Evolutionary conservation across 2,888 invertebrate species (phyloP).

Genomic region (Dasypogon diadema): DNA sequence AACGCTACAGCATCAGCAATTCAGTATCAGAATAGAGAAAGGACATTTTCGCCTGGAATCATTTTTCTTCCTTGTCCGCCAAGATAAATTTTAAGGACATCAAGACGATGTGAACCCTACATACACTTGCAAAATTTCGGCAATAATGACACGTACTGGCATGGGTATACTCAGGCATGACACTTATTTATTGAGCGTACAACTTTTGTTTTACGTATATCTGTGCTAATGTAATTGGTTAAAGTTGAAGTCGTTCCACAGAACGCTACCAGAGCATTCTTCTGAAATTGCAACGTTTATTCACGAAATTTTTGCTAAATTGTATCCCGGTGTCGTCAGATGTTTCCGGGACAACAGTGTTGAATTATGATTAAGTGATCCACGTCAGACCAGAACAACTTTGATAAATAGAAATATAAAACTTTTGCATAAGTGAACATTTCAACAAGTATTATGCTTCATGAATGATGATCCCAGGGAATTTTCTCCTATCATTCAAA

Average conservation of each 20-base stretch:
- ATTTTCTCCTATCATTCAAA: too few relatives aligned
- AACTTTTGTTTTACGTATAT: neutral
- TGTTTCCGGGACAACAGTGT: neutral
- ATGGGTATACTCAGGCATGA: neutral
- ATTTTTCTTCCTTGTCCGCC: conserved; percentile 22
- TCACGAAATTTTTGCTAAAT: neutral
- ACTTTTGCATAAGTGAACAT: neutral
- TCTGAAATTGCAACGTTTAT: neutral
- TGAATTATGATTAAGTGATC: too few relatives aligned
- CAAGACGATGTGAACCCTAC: conserved; percentile 10
- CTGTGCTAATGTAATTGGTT: neutral
- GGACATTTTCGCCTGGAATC: neutral
- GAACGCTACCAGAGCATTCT: neutral
- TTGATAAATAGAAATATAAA: neutral
- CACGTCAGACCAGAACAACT: neutral
- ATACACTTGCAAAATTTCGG: conserved; percentile 16
- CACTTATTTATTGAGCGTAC: neutral
- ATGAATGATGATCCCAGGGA: too few relatives aligned
- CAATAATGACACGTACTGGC: conserved; percentile 10
- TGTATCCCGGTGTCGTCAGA: neutral
- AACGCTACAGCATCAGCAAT: conserved; percentile 30
- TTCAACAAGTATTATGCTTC: too few relatives aligned
- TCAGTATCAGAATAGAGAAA: conserved; percentile 13
- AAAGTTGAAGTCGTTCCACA: neutral
- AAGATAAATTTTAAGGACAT: conserved; percentile 39